Base-by-base conservation (phyloP, 2,888 invertebrate genomes). In the Mesorhabditis sp. region DNA sequence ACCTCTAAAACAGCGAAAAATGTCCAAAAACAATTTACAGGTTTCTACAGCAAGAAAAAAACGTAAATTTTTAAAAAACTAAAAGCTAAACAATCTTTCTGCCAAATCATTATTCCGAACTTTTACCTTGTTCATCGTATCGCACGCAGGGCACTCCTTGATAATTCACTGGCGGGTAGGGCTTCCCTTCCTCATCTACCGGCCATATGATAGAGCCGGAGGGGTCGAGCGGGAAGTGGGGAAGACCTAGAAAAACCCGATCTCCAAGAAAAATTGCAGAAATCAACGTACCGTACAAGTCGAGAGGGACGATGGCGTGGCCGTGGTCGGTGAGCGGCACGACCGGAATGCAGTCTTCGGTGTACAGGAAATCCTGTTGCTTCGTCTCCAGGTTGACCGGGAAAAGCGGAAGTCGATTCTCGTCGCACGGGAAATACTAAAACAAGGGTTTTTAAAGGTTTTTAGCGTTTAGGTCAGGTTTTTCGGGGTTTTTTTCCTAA, bases 291-390 rank as follows among this genome's bases (percentile, higher is more conserved):
- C 58, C 10, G n/a, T 50, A 50, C 7, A 13, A 50, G 2, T 50
- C 58, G 10, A 50, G 7, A 0, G 58, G 58, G 1, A 50, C 58
- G 10, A 50, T n/a, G n/a, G n/a, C 58, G 7, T 50, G 7, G 7
- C 58, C 58, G 10, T 50, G 10, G n/a, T 50, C 58, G 58, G 7
- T 50, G 58, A 50, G 58, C 58, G 58, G 58, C 58, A 50, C 58
- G 10, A 50, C 58, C 1, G 7, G 58, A 10, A 50, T 13, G 7
- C 58, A 1, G n/a, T 50, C 58, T 50, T 50, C 58, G 58, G 7
- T 50, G n/a, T 50, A 50, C 58, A 50, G n/a, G n/a, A 50, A 50
- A 50, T 50, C 58, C n/a, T 50, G 58, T 2, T 50, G 58, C n/a
- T 50, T 10, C 7, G 58, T 13, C 7, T 10, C 58, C 10, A 50